Evolutionary conservation across 2,888 invertebrate species (phyloP).

Genomic region (Portevinia maculata): DNA sequence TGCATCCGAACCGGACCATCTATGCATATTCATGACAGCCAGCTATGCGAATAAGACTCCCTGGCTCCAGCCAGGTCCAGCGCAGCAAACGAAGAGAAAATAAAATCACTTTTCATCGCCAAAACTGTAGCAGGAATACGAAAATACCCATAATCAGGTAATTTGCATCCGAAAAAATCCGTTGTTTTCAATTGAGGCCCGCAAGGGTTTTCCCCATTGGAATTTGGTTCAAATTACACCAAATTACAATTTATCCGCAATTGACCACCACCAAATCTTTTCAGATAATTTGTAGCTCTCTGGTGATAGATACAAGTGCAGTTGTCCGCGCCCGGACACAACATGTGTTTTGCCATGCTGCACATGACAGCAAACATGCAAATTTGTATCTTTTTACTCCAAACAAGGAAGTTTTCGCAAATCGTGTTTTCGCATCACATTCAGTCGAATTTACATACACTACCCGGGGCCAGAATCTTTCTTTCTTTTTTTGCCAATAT

Average conservation of each 20-base stretch:
- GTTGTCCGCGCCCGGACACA: constrained; percentile 24
- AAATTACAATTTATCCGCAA: neutral
- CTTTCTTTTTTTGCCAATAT: constrained; percentile 1
- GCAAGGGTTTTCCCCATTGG: constrained; percentile 20
- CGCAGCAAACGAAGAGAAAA: constrained; percentile 7
- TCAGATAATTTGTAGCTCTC: constrained; percentile 41
- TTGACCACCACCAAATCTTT: constrained; percentile 16
- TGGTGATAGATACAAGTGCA: constrained; percentile 33
- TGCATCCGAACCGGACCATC: constrained; percentile 25
- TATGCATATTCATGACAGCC: constrained; percentile 30
- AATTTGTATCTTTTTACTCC: constrained; percentile 69
- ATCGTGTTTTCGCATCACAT: constrained; percentile 67
- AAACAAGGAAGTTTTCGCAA: constrained; percentile 64
- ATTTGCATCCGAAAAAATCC: constrained; percentile 26
- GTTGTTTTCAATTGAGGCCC: constrained; percentile 33
- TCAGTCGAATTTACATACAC: constrained; percentile 57
- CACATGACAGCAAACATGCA: constrained; percentile 70
- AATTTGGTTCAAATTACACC: constrained; percentile 27
- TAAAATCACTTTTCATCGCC: constrained; percentile 22
- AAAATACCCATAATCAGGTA: constrained; percentile 42
- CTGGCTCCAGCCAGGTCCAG: neutral
- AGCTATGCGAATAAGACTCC: too few species aligned
- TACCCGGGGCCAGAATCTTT: constrained; percentile 5
- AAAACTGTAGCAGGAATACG: constrained; percentile 6
- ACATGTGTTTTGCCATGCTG: constrained; percentile 54